Evolutionary conservation across 2,113 vertebrate species (phyloP).

Genomic region (Mustela nigripes): DNA sequence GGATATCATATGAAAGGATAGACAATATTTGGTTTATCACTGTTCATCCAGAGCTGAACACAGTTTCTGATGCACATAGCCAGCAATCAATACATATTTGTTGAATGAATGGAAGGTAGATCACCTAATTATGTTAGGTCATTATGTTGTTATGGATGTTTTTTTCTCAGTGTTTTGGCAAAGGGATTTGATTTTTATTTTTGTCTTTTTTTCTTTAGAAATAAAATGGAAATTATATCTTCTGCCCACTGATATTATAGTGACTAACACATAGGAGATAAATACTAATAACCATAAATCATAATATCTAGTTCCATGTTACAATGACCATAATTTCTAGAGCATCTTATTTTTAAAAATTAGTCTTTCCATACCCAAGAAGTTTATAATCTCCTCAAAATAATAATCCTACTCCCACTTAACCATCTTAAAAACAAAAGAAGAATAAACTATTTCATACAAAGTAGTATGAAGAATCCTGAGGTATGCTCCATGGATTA

Average conservation of each 20-base stretch:
- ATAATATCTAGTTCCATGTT: constrained; percentile 26
- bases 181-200: neutral
- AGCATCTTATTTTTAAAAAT: constrained; percentile 30
- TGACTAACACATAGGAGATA: constrained; percentile 8
- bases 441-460: neutral
- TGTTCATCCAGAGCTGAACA: neutral
- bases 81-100: neutral
- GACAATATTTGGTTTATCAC: neutral
- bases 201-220: constrained; percentile 28
- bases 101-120: neutral
- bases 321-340: constrained; percentile 34
- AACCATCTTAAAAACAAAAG: neutral
- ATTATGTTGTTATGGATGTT: neutral
- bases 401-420: neutral
- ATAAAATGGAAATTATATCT: neutral
- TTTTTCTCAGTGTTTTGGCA: constrained; percentile 37
- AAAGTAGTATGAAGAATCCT: neutral
- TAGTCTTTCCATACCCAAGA: neutral
- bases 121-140: constrained; percentile 18
- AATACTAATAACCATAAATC: constrained; percentile 39
- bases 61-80: neutral
- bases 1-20: neutral
- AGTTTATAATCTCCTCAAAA: neutral
- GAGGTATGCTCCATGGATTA: neutral
- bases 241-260: neutral